Base-by-base conservation (phyloP, 2,113 vertebrate genomes). In the Machaerirhynchus nigripectus region DNA sequence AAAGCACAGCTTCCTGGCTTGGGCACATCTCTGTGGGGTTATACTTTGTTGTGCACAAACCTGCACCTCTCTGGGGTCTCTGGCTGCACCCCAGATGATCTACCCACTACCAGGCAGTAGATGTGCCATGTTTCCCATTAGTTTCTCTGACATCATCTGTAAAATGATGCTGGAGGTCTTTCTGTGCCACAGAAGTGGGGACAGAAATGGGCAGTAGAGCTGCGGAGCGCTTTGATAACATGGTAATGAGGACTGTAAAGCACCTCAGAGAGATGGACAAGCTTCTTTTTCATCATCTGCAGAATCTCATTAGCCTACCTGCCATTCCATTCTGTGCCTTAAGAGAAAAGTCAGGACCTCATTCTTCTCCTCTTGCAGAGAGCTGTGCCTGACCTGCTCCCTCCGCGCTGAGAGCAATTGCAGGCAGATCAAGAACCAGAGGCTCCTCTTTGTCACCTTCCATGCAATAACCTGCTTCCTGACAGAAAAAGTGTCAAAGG, bases 291-390 rank as follows among this genome's bases (percentile, higher is more conserved):
- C 75, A 55, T 90, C 56, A n/a, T 50, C 42, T 90, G 63, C 68
- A 90, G 78, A 74, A 89, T 83, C 68, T 90, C 67, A 65, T 85
- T 91, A 69, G 46, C 71, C 68, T 89, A 37, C 19, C 50, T 73
- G 67, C 57, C 18, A 47, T 59, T 87, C 86, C 55, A 69, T 64
- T 73, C 71, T 80, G 78, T 93, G 75, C 74, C 60, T 67, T 77
- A n/a, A 79, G 65, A 93, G 59, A 31, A 47, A 18, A 49, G 55
- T 53, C 84, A 94, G 75, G 87, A 80, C 63, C 75, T 79, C 33
- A 46, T 28, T 82, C 74, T 60, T 59, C 35, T 80, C 19, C 50
- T 53, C 74, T 70, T 24, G 15, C 59, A 65, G 37, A 53, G 49
- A 76, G 35, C 55, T 57, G 37, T 40, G 50, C 35, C 52, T 71